Conservation (phyloP, 2,888 invertebrate species). For the Athalia circularis region DNA sequence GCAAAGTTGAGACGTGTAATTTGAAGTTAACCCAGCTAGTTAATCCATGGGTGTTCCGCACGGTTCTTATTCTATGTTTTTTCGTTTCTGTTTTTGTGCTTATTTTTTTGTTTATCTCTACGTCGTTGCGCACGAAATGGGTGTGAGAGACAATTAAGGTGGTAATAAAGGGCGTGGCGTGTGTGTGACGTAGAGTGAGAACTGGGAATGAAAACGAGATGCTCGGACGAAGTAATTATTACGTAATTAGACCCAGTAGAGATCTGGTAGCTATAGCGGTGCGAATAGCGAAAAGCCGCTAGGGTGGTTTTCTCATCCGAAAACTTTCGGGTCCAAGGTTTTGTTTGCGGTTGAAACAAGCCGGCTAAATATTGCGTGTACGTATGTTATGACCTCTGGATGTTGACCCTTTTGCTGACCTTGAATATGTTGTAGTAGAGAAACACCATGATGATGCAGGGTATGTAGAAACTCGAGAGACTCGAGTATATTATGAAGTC, state of each 20-base stretch:
- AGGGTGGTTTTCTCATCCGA: constrained; percentile 20
- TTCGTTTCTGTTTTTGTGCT: too few relatives aligned
- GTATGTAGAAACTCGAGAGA: constrained; percentile 98
- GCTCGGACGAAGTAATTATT: constrained; percentile 37
- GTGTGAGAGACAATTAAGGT: constrained; percentile 26
- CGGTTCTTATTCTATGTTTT: too few relatives aligned
- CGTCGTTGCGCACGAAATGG: not conserved
- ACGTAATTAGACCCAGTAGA: constrained; percentile 7
- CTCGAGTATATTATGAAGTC: constrained; percentile 99
- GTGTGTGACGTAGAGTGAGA: constrained; percentile 9
- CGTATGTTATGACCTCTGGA: not conserved
- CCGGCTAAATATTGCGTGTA: not conserved
- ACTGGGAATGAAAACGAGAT: not conserved
- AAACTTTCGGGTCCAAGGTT: constrained; percentile 36
- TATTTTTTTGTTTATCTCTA: not conserved
- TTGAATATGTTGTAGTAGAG: constrained; percentile 98
- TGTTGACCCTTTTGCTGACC: constrained; percentile 77
- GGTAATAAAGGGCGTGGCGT: constrained; percentile 7
- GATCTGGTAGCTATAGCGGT: not conserved
- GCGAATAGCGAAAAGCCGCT: constrained; percentile 30
- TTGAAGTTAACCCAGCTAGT: constrained; percentile 31
- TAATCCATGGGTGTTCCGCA: constrained; percentile 30
- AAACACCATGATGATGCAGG: constrained; percentile 98
- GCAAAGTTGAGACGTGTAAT: constrained; percentile 38
- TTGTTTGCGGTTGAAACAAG: constrained; percentile 13